A percentile compares a stretch with the other conserved stretches of the same genome.
Evolutionary conservation across 2,888 invertebrate species (phyloP).

Genomic region (Philaethria dido): DNA sequence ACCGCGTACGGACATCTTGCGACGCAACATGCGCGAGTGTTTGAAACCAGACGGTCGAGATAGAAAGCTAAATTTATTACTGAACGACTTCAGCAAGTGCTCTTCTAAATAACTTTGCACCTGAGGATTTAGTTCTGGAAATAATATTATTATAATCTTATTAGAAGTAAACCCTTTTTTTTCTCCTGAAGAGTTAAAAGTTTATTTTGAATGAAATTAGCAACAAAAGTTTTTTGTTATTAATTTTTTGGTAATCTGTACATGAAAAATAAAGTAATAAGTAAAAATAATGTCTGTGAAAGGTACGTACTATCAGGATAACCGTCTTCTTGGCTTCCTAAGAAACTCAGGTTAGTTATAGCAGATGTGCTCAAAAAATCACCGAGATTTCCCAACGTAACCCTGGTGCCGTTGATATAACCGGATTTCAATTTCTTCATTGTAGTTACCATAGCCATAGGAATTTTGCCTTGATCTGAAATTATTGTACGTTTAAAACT

Average conservation of each 20-base stretch:
- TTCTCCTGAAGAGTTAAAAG: too few relatives aligned
- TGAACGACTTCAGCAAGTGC: slow-evolving; percentile 91
- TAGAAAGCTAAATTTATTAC: slow-evolving; percentile 87
- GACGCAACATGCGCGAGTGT: slow-evolving; percentile 83
- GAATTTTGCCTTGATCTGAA: slow-evolving; percentile 95
- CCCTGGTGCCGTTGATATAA: slow-evolving; percentile 99
- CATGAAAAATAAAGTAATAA: too few relatives aligned
- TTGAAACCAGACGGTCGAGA: slow-evolving; percentile 80
- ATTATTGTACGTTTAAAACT: slow-evolving; percentile 42
- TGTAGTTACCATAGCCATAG: slow-evolving; percentile 97
- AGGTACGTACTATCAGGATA: slow-evolving; percentile 90
- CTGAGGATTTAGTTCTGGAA: slow-evolving; percentile 89
- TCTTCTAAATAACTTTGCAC: slow-evolving; percentile 95
- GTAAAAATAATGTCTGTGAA: neutral
- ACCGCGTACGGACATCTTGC: slow-evolving; percentile 94
- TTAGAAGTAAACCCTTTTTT: too few relatives aligned
- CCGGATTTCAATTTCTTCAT: slow-evolving; percentile 99
- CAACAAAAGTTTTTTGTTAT: too few relatives aligned
- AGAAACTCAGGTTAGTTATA: slow-evolving; percentile 97
- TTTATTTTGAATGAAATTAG: too few relatives aligned
- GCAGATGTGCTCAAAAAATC: slow-evolving; percentile 99
- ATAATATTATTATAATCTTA: slow-evolving; percentile 12
- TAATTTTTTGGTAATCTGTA: too few relatives aligned
- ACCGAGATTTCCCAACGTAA: slow-evolving; percentile 96
- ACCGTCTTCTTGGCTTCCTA: slow-evolving; percentile 96